phyloP scores from a whole-genome alignment of 2,113 vertebrate species.

The Pelvicachromis taeniatus region DNA sequence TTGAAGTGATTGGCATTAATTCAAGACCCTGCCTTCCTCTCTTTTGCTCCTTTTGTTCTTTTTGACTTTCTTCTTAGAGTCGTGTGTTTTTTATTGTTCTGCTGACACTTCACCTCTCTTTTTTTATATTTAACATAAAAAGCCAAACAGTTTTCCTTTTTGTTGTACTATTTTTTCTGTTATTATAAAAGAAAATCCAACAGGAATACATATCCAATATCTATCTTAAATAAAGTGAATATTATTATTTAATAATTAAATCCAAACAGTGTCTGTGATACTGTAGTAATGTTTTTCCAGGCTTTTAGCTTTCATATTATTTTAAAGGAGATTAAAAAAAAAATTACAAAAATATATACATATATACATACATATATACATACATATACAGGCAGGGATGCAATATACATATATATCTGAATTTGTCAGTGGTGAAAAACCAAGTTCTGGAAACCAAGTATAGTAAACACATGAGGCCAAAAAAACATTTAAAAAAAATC shows the following conservation, averaged over 20 bases:
- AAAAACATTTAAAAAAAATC: not conserved
- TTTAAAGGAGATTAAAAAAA: not conserved
- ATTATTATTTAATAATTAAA: not conserved
- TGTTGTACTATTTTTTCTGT: not conserved
- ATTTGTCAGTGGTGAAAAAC: not conserved
- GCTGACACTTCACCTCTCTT: slow-evolving; percentile 31
- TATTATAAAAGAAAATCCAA: not conserved
- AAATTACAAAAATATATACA: no score
- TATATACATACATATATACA: no score
- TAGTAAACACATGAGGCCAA: not conserved
- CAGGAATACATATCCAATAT: not conserved
- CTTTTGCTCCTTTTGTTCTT: not conserved
- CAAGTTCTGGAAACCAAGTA: not conserved
- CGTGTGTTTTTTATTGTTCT: slow-evolving; percentile 46
- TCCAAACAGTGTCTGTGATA: not conserved
- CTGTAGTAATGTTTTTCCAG: not conserved
- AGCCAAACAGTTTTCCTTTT: not conserved
- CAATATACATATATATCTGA: no score
- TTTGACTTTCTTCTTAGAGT: slow-evolving; percentile 19
- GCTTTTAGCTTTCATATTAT: not conserved
- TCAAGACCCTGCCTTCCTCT: slow-evolving; percentile 37
- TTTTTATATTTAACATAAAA: not conserved
- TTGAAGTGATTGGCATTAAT: slow-evolving; percentile 64
- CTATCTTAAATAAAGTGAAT: not conserved
- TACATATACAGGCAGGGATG: no score